phyloP scores from a whole-genome alignment of 2,888 invertebrate genomes.

The Campoplex nolae region DNA sequence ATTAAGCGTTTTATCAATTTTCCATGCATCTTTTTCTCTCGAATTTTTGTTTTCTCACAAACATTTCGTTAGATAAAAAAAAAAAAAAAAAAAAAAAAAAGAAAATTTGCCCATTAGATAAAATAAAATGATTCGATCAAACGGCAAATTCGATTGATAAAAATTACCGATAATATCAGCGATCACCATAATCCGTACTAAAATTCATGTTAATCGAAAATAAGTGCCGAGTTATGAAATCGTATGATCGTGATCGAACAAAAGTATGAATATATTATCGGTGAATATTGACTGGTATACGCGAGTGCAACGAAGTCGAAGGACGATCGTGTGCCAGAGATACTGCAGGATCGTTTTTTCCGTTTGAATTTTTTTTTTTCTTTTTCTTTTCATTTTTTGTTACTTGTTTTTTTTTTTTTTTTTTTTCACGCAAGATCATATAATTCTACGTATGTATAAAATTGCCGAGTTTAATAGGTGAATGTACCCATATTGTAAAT shows the following conservation, averaged over 20 bases:
- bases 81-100: background rate
- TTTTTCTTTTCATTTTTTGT: background rate
- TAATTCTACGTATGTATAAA: slow-evolving; percentile 26
- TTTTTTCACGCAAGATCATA: slow-evolving; percentile 45
- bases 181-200: slow-evolving; percentile 2
- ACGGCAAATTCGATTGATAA: background rate
- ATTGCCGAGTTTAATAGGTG: slow-evolving; percentile 59
- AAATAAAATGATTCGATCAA: background rate
- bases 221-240: background rate
- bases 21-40: background rate
- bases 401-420: background rate
- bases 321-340: slow-evolving; percentile 57
- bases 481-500: slow-evolving; percentile 65
- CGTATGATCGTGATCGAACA: background rate
- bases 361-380: background rate
- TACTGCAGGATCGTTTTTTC: slow-evolving; percentile 24
- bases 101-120: background rate
- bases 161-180: background rate
- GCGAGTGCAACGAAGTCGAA: slow-evolving; percentile 53
- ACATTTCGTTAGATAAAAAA: background rate
- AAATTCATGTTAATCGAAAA: slow-evolving; percentile 13
- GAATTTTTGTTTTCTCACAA: background rate
- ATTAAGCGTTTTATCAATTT: background rate
- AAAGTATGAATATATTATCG: slow-evolving; percentile 22
- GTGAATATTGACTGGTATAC: slow-evolving; percentile 19